phyloP scores from a whole-genome alignment of 2,113 vertebrate species.

The Melanerpes aurifrons region DNA sequence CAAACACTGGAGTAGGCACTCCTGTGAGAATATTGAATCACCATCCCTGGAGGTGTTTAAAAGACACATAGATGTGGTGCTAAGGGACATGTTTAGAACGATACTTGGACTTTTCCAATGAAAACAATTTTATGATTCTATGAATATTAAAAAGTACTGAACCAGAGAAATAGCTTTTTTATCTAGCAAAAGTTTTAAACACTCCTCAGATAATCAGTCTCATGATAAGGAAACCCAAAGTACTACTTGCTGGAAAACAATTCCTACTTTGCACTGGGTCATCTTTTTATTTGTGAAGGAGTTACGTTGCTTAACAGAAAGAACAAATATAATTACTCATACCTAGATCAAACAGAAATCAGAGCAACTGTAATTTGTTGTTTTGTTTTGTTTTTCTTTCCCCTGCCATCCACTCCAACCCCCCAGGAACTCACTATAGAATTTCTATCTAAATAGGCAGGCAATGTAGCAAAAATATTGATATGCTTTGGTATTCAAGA shows the following conservation, averaged over 20 bases:
- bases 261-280: neutral
- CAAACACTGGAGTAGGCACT: too few relatives aligned
- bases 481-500: neutral
- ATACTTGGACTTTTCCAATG: too few relatives aligned
- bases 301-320: neutral
- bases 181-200: neutral
- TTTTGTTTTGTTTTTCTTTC: neutral
- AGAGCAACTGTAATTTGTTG: neutral
- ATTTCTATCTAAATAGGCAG: neutral
- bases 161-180: neutral
- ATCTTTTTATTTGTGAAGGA: neutral
- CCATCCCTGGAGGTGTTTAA: too few relatives aligned
- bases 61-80: too few relatives aligned
- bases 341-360: neutral
- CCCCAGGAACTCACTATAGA: neutral
- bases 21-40: too few relatives aligned
- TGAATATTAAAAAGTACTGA: neutral
- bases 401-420: accelerated
- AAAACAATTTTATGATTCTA: too few relatives aligned
- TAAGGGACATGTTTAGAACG: too few relatives aligned
- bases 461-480: neutral
- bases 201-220: neutral
- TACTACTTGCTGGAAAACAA: neutral
- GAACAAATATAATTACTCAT: neutral
- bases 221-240: neutral